A percentile compares a stretch with the other conserved stretches of the same genome.
These are phyloP conservation scores for Dryas iulia DNA, from an alignment of 1,140 invertebrate species.

Conservation along the genomic window DNA sequence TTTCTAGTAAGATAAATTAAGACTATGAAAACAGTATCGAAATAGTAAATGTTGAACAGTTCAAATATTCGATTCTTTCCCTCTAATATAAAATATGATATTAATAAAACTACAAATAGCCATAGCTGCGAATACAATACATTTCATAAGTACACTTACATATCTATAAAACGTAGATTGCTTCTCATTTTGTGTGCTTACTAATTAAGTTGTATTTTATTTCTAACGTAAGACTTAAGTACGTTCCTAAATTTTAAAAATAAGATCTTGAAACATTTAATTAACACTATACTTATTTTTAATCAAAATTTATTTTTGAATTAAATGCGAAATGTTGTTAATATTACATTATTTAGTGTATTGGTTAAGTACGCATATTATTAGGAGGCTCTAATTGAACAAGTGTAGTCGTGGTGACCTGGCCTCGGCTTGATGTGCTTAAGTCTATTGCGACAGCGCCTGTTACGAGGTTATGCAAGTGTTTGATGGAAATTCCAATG, in stretches of 20 bases:
- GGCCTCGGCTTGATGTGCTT: slow-evolving; percentile 51
- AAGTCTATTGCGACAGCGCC: slow-evolving; percentile 70
- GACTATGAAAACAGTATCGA: background rate
- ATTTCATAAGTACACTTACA: too few species aligned
- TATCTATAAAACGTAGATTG: too few species aligned
- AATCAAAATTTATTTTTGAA: background rate
- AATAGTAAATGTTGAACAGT: background rate
- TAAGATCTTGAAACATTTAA: too few species aligned
- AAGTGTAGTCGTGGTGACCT: slow-evolving; percentile 71
- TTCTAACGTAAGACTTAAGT: too few species aligned
- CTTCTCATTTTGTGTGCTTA: too few species aligned
- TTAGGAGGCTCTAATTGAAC: slow-evolving; percentile 73
- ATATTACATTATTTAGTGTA: background rate
- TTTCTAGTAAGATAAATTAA: background rate
- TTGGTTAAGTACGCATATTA: slow-evolving; percentile 32
- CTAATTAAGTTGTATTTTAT: too few species aligned
- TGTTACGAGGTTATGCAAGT: slow-evolving; percentile 71
- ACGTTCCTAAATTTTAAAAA: background rate
- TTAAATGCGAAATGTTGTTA: background rate
- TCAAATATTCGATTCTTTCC: background rate
- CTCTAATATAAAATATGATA: background rate
- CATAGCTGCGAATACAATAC: background rate
- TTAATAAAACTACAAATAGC: background rate
- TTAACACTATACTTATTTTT: too few species aligned
- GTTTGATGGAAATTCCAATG: slow-evolving; percentile 63